phyloP scores from a whole-genome alignment of 2,797 vertebrate species.

The Pristis pectinata region DNA sequence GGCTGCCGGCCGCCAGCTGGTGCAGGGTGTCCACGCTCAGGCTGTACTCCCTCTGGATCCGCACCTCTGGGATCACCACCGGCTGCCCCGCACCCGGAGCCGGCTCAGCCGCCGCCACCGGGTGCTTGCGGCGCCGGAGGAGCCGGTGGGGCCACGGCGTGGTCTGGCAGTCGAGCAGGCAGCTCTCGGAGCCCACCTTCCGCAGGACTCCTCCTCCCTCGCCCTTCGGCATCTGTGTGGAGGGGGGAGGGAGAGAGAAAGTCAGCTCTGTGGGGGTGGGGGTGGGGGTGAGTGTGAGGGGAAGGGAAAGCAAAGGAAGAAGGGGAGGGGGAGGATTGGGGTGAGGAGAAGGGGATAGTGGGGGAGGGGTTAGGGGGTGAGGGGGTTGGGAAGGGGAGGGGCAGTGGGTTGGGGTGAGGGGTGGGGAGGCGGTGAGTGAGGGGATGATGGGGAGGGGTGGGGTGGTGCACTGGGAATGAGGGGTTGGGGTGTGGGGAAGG shows the following conservation, averaged over 20 bases:
- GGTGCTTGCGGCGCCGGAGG: conserved; percentile 39
- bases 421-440: no score
- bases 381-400: no score
- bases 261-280: no score
- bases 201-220: conserved; percentile 35
- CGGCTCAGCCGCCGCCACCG: not conserved
- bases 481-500: no score
- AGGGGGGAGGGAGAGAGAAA: no score
- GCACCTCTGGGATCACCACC: conserved; percentile 14
- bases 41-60: conserved; percentile 53
- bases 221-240: conserved; percentile 38
- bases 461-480: no score
- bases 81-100: not conserved
- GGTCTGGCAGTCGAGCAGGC: conserved; percentile 60
- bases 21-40: conserved; percentile 54
- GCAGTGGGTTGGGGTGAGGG: not conserved
- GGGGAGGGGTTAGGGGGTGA: no score
- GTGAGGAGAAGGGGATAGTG: no score
- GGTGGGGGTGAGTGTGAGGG: not conserved
- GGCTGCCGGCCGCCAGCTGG: conserved; percentile 33
- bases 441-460: no score
- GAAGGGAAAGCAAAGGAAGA: not conserved
- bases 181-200: conserved; percentile 62
- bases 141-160: conserved; percentile 50
- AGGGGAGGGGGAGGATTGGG: not conserved